Evolutionary conservation across 2,113 vertebrate species (phyloP), one percentile per base, ranked within the genome.

Genomic region (Sphyrna mokarran): DNA sequence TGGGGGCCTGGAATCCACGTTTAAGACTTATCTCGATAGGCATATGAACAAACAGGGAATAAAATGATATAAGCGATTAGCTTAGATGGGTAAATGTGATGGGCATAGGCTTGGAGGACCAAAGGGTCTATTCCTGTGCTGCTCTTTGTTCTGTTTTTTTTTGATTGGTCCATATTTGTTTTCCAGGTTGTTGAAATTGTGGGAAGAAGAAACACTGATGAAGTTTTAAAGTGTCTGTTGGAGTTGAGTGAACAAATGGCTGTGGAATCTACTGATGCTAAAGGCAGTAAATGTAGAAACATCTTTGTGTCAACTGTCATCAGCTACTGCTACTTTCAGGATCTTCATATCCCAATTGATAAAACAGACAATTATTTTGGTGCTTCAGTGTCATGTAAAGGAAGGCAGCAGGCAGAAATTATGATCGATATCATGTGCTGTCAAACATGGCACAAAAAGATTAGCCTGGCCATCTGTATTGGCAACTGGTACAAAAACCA

Each of bases 301-400:
- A 9, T 58, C 22, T 90, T 90, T 90, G 87, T 90, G 0, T 90
- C 87, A 58, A 90, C 54, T 5, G 87, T 61, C 58, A 61, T 90
- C 87, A 54, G 0, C 48, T 58, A 61, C 58, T 90, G 87, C 58
- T 63, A 33, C 26, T 61, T 33, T 61, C 6, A 0, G 37, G 20
- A 83, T 22, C 16, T 7, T 40, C 16, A 83, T 40, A 40, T 83
- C 80, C 40, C 37, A 40, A 83, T 43, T 22, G 80, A 83, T 37
- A 58, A 90, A 61, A 54, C 58, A 61, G 87, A 90, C 86, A 33
- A 61, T 90, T 90, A 90, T 90, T 90, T 33, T 61, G 87, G 87
- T 33, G 87, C 87, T 61, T 90, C 87, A 16, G 48, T 90, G 87
- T 90, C 87, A 61, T 90, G 54, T 90, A 61, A 13, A 33, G 87